These are phyloP conservation scores for Jaculus jaculus DNA, from an alignment of 2,113 vertebrate genomes.

Conservation along the genomic window DNA sequence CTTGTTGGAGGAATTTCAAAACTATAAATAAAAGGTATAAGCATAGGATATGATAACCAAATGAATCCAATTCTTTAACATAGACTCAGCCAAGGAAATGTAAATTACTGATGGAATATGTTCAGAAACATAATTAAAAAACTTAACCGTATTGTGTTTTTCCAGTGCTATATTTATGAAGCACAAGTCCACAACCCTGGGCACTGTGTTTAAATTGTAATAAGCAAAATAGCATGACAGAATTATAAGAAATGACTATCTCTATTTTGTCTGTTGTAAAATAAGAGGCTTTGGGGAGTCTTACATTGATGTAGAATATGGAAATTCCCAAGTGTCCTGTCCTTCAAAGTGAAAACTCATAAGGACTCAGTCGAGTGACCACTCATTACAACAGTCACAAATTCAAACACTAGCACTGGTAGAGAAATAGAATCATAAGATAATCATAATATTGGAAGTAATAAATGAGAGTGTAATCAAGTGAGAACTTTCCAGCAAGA, in stretches of 20 bases:
- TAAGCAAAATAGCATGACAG: neutral
- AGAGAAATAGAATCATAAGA: neutral
- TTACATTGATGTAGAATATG: neutral
- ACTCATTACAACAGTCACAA: neutral
- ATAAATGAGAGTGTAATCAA: slow-evolving; percentile 20
- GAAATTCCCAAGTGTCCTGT: neutral
- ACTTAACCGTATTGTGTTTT: neutral
- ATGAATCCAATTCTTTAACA: neutral
- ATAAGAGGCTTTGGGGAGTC: neutral
- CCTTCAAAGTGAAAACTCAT: neutral
- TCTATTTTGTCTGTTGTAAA: neutral
- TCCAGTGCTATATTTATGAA: neutral
- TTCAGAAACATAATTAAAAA: neutral
- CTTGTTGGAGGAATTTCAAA: neutral
- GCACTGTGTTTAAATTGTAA: neutral
- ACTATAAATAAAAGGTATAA: neutral
- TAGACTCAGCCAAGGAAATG: neutral
- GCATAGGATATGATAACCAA: neutral
- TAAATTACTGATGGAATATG: neutral
- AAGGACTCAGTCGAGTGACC: neutral
- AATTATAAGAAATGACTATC: neutral
- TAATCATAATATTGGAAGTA: neutral
- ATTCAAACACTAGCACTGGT: neutral
- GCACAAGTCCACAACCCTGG: neutral
- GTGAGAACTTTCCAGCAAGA: neutral